Evolutionary conservation across 2,888 invertebrate species (phyloP), one percentile per base, ranked within the genome.

Genomic region (Smittia aterrima): DNA sequence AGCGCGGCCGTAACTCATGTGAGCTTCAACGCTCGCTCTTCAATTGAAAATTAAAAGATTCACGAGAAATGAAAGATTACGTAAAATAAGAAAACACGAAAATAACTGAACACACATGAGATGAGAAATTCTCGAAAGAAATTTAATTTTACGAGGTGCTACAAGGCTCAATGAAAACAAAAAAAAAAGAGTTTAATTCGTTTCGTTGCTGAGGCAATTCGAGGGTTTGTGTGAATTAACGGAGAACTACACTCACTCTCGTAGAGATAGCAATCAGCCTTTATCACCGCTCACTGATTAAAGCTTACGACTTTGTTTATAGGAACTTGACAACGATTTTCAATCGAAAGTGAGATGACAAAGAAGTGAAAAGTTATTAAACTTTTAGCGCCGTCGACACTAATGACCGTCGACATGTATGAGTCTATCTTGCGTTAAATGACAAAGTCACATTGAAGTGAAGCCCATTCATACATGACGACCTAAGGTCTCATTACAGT

Each of bases 91-190:
- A 7, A 47, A 47, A 9, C 38, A 4, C 58, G 4, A 13, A 20
- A 22, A 58, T 58, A 58, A 58, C 58, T 22, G 58, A 58, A 22
- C 20, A 47, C 22, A 58, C 22, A 58, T 22, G 58, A 58, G 18
- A 7, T 18, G 58, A 18, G 58, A 58, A 58, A 18, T 58, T 58
- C 58, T 58, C 18, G 58, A 58, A 58, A 58, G 58, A 58, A 58
- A 58, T 20, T n/a, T 11, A 58, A 58, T 20, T 58, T 58, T 58
- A 58, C 58, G 58, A 58, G 58, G 58, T 58, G 58, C 58, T 58
- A 22, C 58, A 22, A 13, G 58, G 2, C n/a, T 58, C 58, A 58
- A 58, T 22, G 58, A 58, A 22, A 58, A 58, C 58, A 58, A 58
- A 58, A n/a, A 47, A 11, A 47, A n/a, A 58, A 20, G 22, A 6